Conservation (phyloP, 1,140 invertebrate species). For the Trichomalopsis sarcophagae region DNA sequence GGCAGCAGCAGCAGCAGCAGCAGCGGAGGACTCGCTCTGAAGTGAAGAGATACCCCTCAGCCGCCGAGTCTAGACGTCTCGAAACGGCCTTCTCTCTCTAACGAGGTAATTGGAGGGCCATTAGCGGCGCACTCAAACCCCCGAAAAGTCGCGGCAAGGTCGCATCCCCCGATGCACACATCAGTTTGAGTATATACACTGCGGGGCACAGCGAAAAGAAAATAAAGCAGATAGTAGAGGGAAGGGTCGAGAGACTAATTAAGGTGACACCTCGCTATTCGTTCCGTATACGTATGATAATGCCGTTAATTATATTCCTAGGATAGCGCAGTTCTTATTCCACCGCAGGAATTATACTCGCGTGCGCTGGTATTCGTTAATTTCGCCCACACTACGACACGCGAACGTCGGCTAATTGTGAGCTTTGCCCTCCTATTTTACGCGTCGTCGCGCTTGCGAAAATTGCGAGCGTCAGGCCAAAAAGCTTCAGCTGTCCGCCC, state of each 20-base stretch:
- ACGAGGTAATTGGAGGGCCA: neutral
- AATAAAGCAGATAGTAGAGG: neutral
- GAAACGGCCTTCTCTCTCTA: neutral
- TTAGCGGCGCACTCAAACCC: neutral
- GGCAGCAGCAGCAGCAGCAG: neutral
- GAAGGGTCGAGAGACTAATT: constrained; percentile 56
- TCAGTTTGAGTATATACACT: no score
- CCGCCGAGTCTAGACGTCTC: neutral
- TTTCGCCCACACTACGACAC: constrained; percentile 11
- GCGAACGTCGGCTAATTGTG: constrained; percentile 55
- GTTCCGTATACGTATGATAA: constrained; percentile 39
- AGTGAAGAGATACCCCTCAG: neutral
- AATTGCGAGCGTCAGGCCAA: constrained; percentile 45
- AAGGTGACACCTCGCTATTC: constrained; percentile 46
- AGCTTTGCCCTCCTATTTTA: constrained; percentile 53
- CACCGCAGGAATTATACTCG: neutral
- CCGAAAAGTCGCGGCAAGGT: neutral
- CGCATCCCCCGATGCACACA: neutral
- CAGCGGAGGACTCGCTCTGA: neutral
- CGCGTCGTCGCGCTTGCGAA: constrained; percentile 26
- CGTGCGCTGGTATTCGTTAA: constrained; percentile 29
- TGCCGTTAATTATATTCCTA: constrained; percentile 41
- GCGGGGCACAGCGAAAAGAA: neutral
- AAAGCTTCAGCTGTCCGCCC: constrained; percentile 25
- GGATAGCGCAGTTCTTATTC: neutral